Evolutionary conservation across 2,797 vertebrate species (phyloP).

Genomic region (Propithecus perrieri): DNA sequence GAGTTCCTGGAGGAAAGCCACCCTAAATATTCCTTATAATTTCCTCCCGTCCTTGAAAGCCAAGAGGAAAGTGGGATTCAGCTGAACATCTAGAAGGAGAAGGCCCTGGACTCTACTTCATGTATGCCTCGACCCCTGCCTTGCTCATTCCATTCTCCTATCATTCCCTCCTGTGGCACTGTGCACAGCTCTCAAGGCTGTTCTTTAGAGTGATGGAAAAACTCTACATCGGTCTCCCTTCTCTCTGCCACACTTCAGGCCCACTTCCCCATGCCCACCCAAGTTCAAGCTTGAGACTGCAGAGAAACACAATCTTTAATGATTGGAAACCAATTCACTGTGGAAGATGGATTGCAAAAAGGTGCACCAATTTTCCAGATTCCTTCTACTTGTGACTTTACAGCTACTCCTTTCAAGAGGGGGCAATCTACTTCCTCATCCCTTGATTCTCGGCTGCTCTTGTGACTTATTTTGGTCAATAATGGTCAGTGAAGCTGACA

Average conservation of each 20-base stretch:
- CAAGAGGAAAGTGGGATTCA: not conserved
- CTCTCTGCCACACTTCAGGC: not conserved
- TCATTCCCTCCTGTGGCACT: fast-evolving
- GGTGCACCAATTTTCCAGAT: not conserved
- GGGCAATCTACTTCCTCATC: not conserved
- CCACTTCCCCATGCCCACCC: not conserved
- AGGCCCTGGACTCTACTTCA: not conserved
- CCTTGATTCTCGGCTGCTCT: not conserved
- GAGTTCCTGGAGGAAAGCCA: not conserved
- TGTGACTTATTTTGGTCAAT: not conserved
- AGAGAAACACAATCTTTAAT: not conserved
- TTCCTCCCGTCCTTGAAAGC: not conserved
- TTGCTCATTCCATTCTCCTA: not conserved
- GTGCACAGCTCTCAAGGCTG: not conserved
- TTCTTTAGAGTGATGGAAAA: not conserved
- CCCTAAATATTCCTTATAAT: not conserved
- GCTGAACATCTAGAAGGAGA: not conserved
- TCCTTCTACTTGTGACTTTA: not conserved
- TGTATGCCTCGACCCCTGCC: fast-evolving
- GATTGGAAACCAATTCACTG: not conserved
- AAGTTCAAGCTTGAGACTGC: not conserved
- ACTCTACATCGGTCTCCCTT: not conserved
- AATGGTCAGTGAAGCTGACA: not conserved
- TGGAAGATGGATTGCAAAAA: not conserved
- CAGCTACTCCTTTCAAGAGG: not conserved